These are phyloP conservation scores for Steromphala cineraria DNA, from an alignment of 2,888 invertebrate species.

Conservation along the genomic window DNA sequence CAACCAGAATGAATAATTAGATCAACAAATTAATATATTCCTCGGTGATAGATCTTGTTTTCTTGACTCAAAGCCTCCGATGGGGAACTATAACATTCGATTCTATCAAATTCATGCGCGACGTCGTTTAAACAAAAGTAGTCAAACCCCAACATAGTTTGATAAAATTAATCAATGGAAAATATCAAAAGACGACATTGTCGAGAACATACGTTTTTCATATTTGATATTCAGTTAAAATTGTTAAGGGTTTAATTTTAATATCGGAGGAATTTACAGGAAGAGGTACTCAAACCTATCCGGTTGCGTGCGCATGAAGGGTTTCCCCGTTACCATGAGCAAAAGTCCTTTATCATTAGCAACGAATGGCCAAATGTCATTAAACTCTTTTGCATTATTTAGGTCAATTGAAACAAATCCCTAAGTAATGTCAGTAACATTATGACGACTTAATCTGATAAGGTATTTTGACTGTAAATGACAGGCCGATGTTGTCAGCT, in stretches of 20 bases:
- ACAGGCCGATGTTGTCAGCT: conserved; percentile 36
- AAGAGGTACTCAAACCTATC: conserved; percentile 43
- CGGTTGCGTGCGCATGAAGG: conserved; percentile 62
- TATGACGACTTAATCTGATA: neutral
- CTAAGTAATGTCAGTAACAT: neutral
- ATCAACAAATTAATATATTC: conserved; percentile 19
- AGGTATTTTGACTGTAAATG: neutral
- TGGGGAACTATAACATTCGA: conserved; percentile 23
- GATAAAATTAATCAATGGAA: too few relatives aligned
- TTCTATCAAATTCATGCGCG: conserved; percentile 16
- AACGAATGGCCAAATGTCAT: conserved; percentile 19
- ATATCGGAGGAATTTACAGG: conserved; percentile 45
- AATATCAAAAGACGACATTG: too few relatives aligned
- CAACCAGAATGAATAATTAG: conserved; percentile 1
- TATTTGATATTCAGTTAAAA: neutral
- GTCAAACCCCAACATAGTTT: too few relatives aligned
- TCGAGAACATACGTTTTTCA: too few relatives aligned
- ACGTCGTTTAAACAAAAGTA: neutral
- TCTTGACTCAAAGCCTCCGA: conserved; percentile 20
- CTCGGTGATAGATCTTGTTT: conserved; percentile 19
- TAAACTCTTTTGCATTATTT: neutral
- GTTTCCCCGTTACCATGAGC: conserved; percentile 59
- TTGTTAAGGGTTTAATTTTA: conserved; percentile 33
- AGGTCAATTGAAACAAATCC: neutral
- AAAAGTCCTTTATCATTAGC: conserved; percentile 25